Conservation (phyloP, 2,797 vertebrate genomes). For the Amniataba percoides region DNA sequence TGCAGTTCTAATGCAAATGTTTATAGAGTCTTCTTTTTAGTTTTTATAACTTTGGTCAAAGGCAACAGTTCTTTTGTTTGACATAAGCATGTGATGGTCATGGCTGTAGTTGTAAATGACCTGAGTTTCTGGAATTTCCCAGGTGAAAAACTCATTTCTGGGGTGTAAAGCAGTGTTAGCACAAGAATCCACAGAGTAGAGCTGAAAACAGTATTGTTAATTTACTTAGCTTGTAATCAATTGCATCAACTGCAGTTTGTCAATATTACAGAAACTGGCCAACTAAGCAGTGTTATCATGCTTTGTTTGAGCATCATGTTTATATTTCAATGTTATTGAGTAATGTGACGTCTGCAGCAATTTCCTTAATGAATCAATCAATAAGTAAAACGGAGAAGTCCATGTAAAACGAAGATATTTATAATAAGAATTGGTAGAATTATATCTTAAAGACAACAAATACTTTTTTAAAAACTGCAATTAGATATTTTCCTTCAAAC, state of each 20-base stretch:
- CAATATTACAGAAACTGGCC: no score
- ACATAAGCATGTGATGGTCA: neutral
- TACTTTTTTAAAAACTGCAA: no score
- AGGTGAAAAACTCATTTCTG: neutral
- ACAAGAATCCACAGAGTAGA: no score
- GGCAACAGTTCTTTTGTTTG: neutral
- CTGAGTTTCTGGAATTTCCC: neutral
- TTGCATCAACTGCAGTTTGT: neutral
- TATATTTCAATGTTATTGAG: neutral
- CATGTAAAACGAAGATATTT: no score
- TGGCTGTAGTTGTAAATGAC: neutral
- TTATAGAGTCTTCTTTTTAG: neutral
- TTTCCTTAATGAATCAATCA: neutral
- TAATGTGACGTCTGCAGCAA: neutral
- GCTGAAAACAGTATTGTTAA: no score
- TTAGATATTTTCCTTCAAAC: no score
- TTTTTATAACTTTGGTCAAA: neutral
- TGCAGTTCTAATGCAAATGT: no score
- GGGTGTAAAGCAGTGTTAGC: no score
- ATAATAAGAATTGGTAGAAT: neutral
- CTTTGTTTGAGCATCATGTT: neutral
- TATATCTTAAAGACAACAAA: neutral
- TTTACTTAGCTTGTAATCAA: no score
- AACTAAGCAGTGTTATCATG: neutral
- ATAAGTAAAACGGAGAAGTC: neutral